phyloP scores from a whole-genome alignment of 2,888 invertebrate species.

The Yponomeuta plumbellus region DNA sequence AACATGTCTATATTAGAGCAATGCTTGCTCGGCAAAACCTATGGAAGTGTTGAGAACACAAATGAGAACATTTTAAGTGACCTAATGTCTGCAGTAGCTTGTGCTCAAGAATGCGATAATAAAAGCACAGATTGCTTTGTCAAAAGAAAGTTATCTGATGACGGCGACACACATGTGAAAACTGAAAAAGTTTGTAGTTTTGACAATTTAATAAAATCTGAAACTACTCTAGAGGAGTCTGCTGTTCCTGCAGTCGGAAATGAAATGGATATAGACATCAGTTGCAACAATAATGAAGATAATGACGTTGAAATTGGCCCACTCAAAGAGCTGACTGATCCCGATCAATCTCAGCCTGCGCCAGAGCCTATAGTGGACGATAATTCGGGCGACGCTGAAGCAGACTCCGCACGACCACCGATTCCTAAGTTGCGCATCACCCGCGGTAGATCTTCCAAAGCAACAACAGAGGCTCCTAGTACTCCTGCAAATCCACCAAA shows the following conservation, averaged over 20 bases:
- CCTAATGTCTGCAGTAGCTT: constrained; percentile 76
- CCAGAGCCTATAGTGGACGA: constrained; percentile 44
- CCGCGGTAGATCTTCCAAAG: constrained; percentile 56
- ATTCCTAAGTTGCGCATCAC: constrained; percentile 72
- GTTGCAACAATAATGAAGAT: constrained; percentile 57
- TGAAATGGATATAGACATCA: constrained; percentile 71
- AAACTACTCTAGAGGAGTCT: constrained; percentile 72
- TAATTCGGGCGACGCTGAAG: constrained; percentile 28
- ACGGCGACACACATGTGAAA: constrained; percentile 49
- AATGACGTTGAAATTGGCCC: constrained; percentile 70
- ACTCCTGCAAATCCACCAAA: constrained; percentile 62
- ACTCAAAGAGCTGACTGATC: constrained; percentile 65
- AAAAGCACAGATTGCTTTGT: constrained; percentile 67
- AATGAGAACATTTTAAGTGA: constrained; percentile 78
- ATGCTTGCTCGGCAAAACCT: constrained; percentile 77
- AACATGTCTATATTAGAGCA: constrained; percentile 84
- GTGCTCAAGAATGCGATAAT: constrained; percentile 78
- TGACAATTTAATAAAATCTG: constrained; percentile 61
- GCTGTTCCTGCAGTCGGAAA: constrained; percentile 70
- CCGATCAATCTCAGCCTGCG: constrained; percentile 28
- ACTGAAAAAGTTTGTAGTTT: constrained; percentile 42
- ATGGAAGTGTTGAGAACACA: constrained; percentile 42
- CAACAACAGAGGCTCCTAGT: constrained; percentile 44
- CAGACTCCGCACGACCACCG: constrained; percentile 52
- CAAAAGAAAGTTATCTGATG: constrained; percentile 58